phyloP scores from a whole-genome alignment of 23 tunicate genomes.

The Trididemnum nubilum region DNA sequence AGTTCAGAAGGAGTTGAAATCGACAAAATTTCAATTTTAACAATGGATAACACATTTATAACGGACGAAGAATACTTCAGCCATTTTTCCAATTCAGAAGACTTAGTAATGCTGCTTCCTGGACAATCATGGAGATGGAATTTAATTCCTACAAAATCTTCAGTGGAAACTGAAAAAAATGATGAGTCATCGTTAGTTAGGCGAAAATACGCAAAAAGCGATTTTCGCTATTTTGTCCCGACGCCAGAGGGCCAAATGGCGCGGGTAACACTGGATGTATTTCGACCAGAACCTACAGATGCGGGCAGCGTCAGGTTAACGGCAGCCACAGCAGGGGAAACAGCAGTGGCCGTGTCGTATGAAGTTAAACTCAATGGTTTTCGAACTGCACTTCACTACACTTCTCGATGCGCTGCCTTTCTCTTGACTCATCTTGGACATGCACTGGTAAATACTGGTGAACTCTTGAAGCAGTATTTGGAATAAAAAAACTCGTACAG shows the following conservation, averaged over 20 bases:
- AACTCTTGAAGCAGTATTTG: background rate
- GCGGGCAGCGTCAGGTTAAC: conserved; percentile 29
- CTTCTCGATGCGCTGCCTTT: conserved; percentile 17
- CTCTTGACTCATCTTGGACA: conserved; percentile 7
- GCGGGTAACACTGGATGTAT: conserved; percentile 26
- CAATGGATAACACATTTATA: conserved; percentile 25
- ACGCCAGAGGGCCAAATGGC: conserved; percentile 29
- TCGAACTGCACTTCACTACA: background rate
- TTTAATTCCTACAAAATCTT: too few species aligned
- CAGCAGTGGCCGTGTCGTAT: conserved; percentile 34
- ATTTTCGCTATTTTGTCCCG: conserved; percentile 27
- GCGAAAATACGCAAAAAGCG: background rate
- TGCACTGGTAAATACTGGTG: conserved; percentile 15
- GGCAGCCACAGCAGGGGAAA: conserved; percentile 35
- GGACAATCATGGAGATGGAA: conserved; percentile 17
- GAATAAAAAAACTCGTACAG: too few species aligned
- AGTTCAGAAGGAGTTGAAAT: background rate
- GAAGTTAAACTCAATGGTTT: conserved; percentile 25
- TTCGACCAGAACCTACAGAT: background rate
- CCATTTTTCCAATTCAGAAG: conserved; percentile 14
- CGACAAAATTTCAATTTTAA: background rate
- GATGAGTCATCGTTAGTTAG: background rate
- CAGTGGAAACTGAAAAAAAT: background rate
- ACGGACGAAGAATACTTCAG: conserved; percentile 43
- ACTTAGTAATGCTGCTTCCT: conserved; percentile 33